Percentiles rank a stretch among this genome's conserved stretches.
Evolutionary conservation across 2,113 vertebrate species (phyloP).

Genomic region (Amazona guildingii): DNA sequence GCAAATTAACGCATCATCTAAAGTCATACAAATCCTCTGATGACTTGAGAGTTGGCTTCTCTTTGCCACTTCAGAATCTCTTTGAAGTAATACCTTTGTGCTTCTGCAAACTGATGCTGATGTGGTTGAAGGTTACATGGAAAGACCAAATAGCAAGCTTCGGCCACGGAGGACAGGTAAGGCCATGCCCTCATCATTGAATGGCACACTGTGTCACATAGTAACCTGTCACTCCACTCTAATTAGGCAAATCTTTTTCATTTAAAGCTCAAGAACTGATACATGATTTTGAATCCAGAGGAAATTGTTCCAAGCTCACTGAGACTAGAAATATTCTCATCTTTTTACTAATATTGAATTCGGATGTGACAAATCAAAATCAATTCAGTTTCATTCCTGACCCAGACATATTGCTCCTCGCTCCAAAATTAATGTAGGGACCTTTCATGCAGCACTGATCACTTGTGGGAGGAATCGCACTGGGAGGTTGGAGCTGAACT

Average conservation of each 20-base stretch:
- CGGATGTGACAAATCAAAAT: neutral
- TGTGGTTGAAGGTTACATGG: accelerated
- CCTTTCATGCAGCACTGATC: neutral
- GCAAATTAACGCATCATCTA: neutral
- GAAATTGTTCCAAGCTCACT: neutral
- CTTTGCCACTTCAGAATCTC: neutral
- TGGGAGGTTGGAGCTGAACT: neutral
- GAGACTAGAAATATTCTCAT: neutral
- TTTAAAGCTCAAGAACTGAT: neutral
- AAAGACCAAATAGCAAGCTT: neutral
- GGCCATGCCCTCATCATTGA: neutral
- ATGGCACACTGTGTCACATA: accelerated
- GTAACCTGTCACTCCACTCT: neutral
- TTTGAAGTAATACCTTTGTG: neutral
- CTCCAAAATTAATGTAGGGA: neutral
- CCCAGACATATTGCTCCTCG: neutral
- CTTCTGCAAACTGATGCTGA: neutral
- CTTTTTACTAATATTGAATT: neutral
- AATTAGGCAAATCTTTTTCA: neutral
- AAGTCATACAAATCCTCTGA: neutral
- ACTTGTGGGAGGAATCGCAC: neutral
- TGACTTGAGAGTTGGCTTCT: neutral
- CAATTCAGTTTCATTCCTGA: neutral
- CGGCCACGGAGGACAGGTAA: too few relatives aligned
- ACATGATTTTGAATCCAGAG: neutral